These are phyloP conservation scores for Diploptera punctata DNA, from an alignment of 2,888 invertebrate genomes.

Conservation along the genomic window DNA sequence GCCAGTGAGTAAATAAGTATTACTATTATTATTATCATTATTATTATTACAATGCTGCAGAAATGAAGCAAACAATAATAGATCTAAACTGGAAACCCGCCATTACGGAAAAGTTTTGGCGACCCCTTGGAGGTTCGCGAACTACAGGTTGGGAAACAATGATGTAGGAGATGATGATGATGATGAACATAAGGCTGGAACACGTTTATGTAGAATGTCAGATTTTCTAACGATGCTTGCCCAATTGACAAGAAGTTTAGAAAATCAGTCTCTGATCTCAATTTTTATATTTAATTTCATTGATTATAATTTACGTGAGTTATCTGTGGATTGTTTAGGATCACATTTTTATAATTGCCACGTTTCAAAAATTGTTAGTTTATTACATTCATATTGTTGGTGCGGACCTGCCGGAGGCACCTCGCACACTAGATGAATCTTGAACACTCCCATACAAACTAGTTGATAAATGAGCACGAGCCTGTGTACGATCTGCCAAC, in stretches of 20 bases:
- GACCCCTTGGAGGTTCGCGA: too few species aligned
- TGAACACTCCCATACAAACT: conserved; percentile 5
- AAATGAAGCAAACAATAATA: too few species aligned
- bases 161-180: too few species aligned
- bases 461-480: not conserved
- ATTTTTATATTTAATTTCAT: not conserved
- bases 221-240: not conserved
- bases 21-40: too few species aligned
- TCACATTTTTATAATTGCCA: conserved; percentile 28
- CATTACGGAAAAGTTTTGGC: too few species aligned
- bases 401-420: not conserved
- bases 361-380: conserved; percentile 26
- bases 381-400: conserved; percentile 15
- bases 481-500: not conserved
- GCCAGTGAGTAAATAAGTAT: too few species aligned
- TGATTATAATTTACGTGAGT: not conserved
- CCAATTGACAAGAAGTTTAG: not conserved
- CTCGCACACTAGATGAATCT: conserved; percentile 19
- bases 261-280: not conserved
- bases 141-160: too few species aligned
- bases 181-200: not conserved
- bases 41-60: too few species aligned
- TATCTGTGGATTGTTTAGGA: not conserved
- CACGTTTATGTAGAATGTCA: not conserved
- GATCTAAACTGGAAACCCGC: too few species aligned